Percentiles rank a stretch among this genome's conserved stretches.
Conservation (phyloP, 2,797 vertebrate species). For the Dendrocincla fuliginosa region DNA sequence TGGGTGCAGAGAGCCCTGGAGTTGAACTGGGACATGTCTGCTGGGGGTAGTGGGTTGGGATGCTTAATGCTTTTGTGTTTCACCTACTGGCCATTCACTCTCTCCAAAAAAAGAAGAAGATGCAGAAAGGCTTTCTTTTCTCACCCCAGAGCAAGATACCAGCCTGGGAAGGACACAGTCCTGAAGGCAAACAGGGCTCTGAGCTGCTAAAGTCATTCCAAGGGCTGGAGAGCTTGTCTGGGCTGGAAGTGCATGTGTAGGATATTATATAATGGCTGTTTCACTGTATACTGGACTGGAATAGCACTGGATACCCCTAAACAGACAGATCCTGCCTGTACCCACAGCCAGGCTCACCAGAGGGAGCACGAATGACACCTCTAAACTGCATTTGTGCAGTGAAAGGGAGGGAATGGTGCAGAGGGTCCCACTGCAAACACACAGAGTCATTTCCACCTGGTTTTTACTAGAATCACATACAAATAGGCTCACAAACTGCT, state of each 20-base stretch:
- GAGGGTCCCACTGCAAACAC: neutral
- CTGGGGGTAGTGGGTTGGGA: neutral
- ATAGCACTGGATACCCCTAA: fast-evolving
- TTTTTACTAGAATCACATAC: neutral
- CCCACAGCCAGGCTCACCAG: neutral
- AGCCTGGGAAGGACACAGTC: neutral
- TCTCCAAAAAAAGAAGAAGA: neutral
- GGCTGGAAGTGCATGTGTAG: neutral
- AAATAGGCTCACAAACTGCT: neutral
- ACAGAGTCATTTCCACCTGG: neutral
- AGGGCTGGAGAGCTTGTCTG: neutral
- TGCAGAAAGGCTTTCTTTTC: neutral
- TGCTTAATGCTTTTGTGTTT: neutral
- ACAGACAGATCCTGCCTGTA: neutral
- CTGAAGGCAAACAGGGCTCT: neutral
- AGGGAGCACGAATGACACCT: neutral
- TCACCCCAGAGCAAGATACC: neutral
- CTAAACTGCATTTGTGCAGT: neutral
- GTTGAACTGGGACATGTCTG: fast-evolving
- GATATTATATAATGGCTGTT: neutral
- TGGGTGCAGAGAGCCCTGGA: neutral
- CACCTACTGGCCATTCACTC: neutral
- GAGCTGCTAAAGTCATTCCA: neutral
- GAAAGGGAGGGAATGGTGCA: neutral
- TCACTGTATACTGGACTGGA: neutral